Base-by-base conservation (phyloP, 2,113 vertebrate genomes). In the Sylvietta virens region DNA sequence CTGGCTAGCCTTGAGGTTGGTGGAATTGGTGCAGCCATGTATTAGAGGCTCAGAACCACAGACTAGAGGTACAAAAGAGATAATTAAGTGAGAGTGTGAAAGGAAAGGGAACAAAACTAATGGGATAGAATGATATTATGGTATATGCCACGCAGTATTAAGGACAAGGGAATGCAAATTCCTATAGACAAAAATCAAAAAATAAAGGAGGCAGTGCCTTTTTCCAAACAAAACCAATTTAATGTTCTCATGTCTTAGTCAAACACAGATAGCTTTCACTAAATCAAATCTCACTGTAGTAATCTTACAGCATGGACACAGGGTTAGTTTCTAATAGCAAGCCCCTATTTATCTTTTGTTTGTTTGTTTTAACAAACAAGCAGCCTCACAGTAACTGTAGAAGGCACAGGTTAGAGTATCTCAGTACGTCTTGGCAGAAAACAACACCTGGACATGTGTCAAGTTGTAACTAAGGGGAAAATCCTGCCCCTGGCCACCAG, bases 1-100 rank as follows among this genome's bases (percentile, higher is more conserved):
- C 97, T 98, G 97, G 97, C 97, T 98, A 97, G 94, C 94, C 96
- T 97, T 98, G 65, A 71, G 96, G 96, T 81, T 94, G 94, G 85
- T 97, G 85, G 85, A 97, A 97, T 97, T 97, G 94, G 93, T 95
- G 94, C 94, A 96, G 95, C 61, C 62, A 90, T 93, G 92, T 97
- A 97, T 97, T 96, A 97, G 88, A 97, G 81, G 78, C 91, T 95
- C 80, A 91, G 89, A 95, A 96, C 95, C 90, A 91, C 58, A 94
- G 91, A 92, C 72, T 94, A 87, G 69, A 96, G 69, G 91, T 98
- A 97, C 88, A 98, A 97, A 98, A 97, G 83, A 96, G 94, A 93
- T 97, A 98, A 98, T 98, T 98, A 98, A 97, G 85, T 81, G 61
- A 89, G 93, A 48, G 64, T 62, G 84, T 94, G 90, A 92, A 97